A percentile compares a stretch with the other conserved stretches of the same genome.
Evolutionary conservation across 2,797 vertebrate genomes (phyloP).

Genomic region (Myripristis jacobus): DNA sequence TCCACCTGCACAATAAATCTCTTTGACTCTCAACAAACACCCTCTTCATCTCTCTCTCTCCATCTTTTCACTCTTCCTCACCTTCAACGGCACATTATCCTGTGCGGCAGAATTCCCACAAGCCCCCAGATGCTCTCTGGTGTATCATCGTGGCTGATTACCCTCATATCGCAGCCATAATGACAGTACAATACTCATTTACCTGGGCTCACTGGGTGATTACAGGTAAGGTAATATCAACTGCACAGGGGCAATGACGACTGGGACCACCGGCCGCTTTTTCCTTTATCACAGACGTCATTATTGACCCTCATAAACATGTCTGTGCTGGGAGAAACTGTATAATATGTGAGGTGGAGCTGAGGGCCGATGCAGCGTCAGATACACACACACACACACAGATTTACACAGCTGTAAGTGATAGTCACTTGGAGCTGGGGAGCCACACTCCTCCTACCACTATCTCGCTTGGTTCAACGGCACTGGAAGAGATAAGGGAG

Average conservation of each 20-base stretch:
- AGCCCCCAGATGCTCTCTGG: slow-evolving; percentile 21
- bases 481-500: slow-evolving; percentile 67
- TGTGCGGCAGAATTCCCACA: slow-evolving; percentile 11
- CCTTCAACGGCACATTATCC: slow-evolving; percentile 19
- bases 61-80: slow-evolving; percentile 31
- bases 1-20: slow-evolving; percentile 10
- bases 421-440: slow-evolving; percentile 61
- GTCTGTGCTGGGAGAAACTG: slow-evolving; percentile 42
- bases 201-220: slow-evolving; percentile 45
- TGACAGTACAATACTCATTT: slow-evolving; percentile 48
- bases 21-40: background rate
- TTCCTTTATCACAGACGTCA: slow-evolving; percentile 71
- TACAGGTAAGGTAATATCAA: slow-evolving; percentile 54
- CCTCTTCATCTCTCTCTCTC: background rate
- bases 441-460: slow-evolving; percentile 56
- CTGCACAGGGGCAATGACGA: slow-evolving; percentile 15
- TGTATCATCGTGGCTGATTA: slow-evolving; percentile 60
- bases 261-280: slow-evolving; percentile 10
- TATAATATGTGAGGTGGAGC: slow-evolving; percentile 63
- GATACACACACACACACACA: slow-evolving; percentile 49
- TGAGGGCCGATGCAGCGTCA: slow-evolving; percentile 66
- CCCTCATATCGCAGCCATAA: slow-evolving; percentile 35
- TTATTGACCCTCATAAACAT: slow-evolving; percentile 74
- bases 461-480: slow-evolving; percentile 61
- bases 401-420: slow-evolving; percentile 61